These are phyloP conservation scores for Neopelma chrysocephalum DNA, from an alignment of 2,797 vertebrate species.

Conservation along the genomic window DNA sequence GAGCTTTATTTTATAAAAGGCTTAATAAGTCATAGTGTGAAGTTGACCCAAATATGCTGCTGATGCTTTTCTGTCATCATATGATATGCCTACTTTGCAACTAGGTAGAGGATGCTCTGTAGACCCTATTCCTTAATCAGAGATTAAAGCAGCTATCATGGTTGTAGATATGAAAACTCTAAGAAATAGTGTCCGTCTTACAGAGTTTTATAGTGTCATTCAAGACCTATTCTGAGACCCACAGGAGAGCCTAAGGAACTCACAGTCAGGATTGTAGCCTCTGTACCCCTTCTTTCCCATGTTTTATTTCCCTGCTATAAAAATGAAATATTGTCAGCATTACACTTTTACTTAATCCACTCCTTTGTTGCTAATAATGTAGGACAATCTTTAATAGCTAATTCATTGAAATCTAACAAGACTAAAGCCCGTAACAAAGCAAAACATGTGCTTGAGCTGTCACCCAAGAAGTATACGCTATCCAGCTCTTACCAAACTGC, in stretches of 20 bases:
- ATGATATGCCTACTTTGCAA: conserved; percentile 19
- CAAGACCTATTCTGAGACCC: background rate
- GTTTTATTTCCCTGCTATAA: background rate
- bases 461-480: background rate
- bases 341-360: background rate
- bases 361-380: background rate
- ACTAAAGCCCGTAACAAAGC: background rate
- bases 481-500: background rate
- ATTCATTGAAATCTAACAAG: background rate
- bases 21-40: conserved; percentile 62
- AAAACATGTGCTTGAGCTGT: background rate
- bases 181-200: background rate
- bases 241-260: background rate
- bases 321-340: background rate
- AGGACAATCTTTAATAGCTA: background rate
- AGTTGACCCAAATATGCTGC: conserved; percentile 45
- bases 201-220: background rate
- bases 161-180: conserved; percentile 24
- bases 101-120: background rate
- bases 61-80: conserved; percentile 42
- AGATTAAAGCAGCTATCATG: conserved; percentile 33
- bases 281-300: background rate
- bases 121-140: conserved; percentile 16
- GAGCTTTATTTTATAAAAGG: conserved; percentile 65
- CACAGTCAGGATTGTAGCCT: background rate